These are phyloP conservation scores for Willowsia nigromaculata DNA, from an alignment of 2,888 invertebrate species.

Conservation along the genomic window DNA sequence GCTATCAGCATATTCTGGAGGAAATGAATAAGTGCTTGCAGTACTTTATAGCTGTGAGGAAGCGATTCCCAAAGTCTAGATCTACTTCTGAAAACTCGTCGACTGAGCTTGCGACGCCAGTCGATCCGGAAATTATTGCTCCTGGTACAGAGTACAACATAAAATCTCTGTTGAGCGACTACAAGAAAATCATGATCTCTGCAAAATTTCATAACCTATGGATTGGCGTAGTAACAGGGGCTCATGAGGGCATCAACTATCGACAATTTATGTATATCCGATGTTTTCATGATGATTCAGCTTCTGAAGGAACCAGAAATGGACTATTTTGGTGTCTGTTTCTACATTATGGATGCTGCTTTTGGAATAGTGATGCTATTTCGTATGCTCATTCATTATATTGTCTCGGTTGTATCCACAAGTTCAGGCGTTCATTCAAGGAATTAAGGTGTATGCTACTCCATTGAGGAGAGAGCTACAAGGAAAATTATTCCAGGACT, in stretches of 20 bases:
- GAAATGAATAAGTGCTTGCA: conserved; percentile 51
- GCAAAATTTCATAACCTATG: conserved; percentile 62
- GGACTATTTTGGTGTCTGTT: conserved; percentile 71
- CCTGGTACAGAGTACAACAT: conserved; percentile 71
- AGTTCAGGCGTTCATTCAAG: conserved; percentile 66
- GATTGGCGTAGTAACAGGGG: conserved; percentile 71
- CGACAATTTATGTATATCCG: conserved; percentile 71
- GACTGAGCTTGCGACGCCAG: too few species aligned
- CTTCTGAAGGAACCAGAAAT: conserved; percentile 70
- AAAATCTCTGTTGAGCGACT: conserved; percentile 55
- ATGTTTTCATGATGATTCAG: conserved; percentile 73
- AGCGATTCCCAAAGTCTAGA: neutral
- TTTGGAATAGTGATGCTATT: conserved; percentile 75
- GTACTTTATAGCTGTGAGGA: neutral
- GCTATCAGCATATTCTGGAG: conserved; percentile 50
- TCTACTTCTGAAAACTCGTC: neutral
- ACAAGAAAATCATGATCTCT: conserved; percentile 65
- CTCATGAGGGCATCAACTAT: conserved; percentile 65
- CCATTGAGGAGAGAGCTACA: conserved; percentile 67
- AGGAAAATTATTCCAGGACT: conserved; percentile 61
- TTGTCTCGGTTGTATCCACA: conserved; percentile 69
- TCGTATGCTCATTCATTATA: conserved; percentile 74
- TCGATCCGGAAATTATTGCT: conserved; percentile 56
- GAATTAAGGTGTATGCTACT: conserved; percentile 52
- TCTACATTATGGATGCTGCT: conserved; percentile 72